Conservation (phyloP, 1,140 invertebrate species). For the Hypsibius dujardini region DNA sequence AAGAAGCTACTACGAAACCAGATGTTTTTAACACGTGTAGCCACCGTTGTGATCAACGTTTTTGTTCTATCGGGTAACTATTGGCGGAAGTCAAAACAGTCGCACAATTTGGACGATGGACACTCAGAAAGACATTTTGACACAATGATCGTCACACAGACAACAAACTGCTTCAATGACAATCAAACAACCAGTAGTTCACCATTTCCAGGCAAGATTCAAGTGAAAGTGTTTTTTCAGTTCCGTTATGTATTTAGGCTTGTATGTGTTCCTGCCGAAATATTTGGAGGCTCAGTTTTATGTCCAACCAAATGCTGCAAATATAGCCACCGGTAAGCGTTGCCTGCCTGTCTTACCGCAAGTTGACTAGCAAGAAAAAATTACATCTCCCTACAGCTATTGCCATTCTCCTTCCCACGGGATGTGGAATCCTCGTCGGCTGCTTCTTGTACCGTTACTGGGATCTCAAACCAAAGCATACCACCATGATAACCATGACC, state of each 20-base stretch:
- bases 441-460: constrained; percentile 14
- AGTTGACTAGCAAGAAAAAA: neutral
- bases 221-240: no score
- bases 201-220: no score
- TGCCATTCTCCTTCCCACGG: constrained; percentile 9
- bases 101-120: no score
- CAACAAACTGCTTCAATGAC: no score
- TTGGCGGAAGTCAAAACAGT: no score
- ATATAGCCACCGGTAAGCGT: constrained; percentile 61
- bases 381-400: constrained; percentile 3
- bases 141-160: no score
- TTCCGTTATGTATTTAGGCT: no score
- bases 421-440: constrained; percentile 7
- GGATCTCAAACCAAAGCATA: constrained; percentile 15
- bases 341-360: constrained; percentile 18
- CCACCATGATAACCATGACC: neutral
- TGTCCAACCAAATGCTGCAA: constrained; percentile 74
- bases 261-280: constrained; percentile 81
- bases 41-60: constrained; percentile 4
- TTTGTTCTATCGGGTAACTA: constrained; percentile 10
- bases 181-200: no score
- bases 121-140: neutral
- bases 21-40: constrained; percentile 4
- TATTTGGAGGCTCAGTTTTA: constrained; percentile 88
- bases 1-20: constrained; percentile 3